Conservation (phyloP, 1,140 invertebrate species). For the Gryllus bimaculatus region DNA sequence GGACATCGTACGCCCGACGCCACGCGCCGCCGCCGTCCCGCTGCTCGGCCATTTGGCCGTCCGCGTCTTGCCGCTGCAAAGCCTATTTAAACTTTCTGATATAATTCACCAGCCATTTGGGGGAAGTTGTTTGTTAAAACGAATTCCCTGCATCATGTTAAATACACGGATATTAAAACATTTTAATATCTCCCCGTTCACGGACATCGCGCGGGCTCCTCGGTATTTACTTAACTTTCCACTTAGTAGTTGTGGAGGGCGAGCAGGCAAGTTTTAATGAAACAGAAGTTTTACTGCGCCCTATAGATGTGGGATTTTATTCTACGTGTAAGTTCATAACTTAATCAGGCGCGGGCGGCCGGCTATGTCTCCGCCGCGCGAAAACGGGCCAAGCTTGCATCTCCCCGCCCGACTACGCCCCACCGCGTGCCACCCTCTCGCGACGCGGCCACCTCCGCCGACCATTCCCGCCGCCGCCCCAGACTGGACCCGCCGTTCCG, state of each 20-base stretch:
- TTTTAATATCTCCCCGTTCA: not conserved
- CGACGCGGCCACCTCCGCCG: too few species aligned
- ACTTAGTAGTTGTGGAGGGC: not conserved
- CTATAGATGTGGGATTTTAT: not conserved
- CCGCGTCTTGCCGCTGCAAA: not conserved
- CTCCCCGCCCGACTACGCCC: too few species aligned
- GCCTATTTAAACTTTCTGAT: not conserved
- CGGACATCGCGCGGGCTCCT: not conserved
- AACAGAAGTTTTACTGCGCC: not conserved
- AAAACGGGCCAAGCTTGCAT: not conserved
- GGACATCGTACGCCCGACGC: too few species aligned
- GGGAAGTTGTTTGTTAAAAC: not conserved
- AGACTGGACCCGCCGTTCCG: too few species aligned
- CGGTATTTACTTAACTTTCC: not conserved
- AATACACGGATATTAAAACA: slow-evolving; percentile 1
- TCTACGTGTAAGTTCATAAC: slow-evolving; percentile 1
- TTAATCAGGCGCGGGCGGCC: not conserved
- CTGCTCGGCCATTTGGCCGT: too few species aligned
- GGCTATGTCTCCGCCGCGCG: not conserved
- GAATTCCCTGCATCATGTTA: not conserved
- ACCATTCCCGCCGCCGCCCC: not conserved
- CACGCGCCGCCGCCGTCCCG: not conserved
- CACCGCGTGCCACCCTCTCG: too few species aligned
- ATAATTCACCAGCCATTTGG: slow-evolving; percentile 4
- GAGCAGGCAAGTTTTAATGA: not conserved